Conservation (phyloP, 2,797 vertebrate genomes). For the Rhinophrynus dorsalis region DNA sequence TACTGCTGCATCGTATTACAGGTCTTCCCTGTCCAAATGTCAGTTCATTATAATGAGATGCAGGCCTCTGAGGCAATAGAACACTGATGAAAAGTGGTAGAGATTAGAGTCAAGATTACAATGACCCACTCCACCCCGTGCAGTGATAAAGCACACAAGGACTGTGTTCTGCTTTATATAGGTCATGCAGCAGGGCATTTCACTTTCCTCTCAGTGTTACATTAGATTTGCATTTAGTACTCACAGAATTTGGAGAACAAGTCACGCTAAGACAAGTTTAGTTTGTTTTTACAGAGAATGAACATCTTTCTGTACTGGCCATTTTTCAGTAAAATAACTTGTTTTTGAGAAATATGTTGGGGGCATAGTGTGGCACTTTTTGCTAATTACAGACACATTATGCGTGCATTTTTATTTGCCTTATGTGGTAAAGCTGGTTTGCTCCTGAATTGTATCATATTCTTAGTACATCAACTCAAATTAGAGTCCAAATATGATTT, state of each 20-base stretch:
- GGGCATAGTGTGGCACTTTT: no score
- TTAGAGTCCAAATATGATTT: no score
- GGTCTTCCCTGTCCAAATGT: neutral
- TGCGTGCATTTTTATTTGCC: no score
- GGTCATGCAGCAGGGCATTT: constrained; percentile 1
- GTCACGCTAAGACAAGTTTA: no score
- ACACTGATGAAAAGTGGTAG: neutral
- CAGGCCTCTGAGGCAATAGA: neutral
- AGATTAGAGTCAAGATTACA: constrained; percentile 30
- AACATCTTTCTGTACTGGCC: no score
- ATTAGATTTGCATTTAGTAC: neutral
- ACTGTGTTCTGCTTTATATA: neutral
- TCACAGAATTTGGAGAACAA: neutral
- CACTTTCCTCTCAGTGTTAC: neutral
- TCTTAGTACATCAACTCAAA: no score
- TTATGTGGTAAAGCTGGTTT: no score
- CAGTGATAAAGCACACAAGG: neutral
- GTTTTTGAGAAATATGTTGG: no score
- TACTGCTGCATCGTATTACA: constrained; percentile 1
- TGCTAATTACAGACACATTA: no score
- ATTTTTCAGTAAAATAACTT: no score
- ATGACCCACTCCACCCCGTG: constrained; percentile 9
- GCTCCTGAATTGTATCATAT: no score
- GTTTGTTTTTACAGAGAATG: no score
- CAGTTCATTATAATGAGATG: constrained; percentile 7